Evolutionary conservation across 2,797 vertebrate genomes (phyloP).

Genomic region (Epinephelus coioides): DNA sequence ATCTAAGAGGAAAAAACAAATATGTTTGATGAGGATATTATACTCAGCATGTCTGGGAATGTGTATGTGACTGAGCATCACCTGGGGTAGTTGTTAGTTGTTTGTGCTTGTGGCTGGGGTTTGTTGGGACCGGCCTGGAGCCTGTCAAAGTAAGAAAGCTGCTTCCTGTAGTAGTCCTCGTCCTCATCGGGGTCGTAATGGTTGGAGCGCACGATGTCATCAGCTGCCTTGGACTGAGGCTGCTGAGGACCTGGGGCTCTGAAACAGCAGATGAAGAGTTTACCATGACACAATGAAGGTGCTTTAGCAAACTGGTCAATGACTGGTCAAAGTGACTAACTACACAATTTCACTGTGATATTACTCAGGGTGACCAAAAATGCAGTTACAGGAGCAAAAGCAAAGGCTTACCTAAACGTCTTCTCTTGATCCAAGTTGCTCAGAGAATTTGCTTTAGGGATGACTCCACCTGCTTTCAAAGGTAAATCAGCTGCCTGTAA

Average conservation of each 20-base stretch:
- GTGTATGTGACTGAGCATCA: slow-evolving; percentile 69
- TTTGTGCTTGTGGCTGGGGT: slow-evolving; percentile 86
- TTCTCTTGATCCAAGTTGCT: slow-evolving; percentile 96
- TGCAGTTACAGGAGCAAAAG: not conserved
- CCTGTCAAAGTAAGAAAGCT: slow-evolving; percentile 96
- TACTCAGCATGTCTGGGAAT: not conserved
- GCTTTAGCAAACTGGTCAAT: not conserved
- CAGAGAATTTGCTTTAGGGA: slow-evolving; percentile 92
- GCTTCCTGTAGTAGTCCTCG: slow-evolving; percentile 97
- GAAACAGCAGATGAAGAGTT: slow-evolving; percentile 9
- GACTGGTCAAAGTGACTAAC: not conserved
- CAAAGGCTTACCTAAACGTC: slow-evolving; percentile 88
- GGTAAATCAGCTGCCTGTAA: slow-evolving; percentile 90
- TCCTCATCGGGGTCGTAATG: slow-evolving; percentile 96
- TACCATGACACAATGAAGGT: not conserved
- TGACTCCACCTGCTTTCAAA: slow-evolving; percentile 89
- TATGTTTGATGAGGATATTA: not conserved
- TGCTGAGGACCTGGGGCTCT: slow-evolving; percentile 96
- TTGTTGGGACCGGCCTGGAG: slow-evolving; percentile 85
- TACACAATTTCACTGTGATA: not conserved
- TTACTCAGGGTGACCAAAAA: not conserved
- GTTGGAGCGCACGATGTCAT: slow-evolving; percentile 95
- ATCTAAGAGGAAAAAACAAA: not conserved
- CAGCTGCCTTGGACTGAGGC: slow-evolving; percentile 88
- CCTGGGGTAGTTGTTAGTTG: slow-evolving; percentile 91